Evolutionary conservation across 1,140 invertebrate genomes (phyloP).

Genomic region (Drosophila arizonae): DNA sequence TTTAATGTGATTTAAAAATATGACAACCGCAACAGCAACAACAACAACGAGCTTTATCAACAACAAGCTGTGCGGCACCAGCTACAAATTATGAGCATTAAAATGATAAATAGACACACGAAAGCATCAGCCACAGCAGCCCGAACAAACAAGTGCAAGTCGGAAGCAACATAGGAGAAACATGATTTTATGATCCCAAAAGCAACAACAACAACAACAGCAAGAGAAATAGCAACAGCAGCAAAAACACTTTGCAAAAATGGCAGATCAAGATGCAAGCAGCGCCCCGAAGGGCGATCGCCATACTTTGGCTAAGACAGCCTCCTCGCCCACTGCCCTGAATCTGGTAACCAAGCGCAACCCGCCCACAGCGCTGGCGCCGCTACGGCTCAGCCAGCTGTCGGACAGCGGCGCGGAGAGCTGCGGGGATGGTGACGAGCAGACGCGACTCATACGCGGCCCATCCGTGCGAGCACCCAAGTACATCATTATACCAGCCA

Average conservation of each 20-base stretch:
- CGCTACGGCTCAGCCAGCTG: slow-evolving; percentile 65
- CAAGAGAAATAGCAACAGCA: slow-evolving; percentile 2
- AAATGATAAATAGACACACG: slow-evolving; percentile 66
- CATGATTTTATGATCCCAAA: slow-evolving; percentile 67
- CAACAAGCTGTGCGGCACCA: slow-evolving; percentile 25
- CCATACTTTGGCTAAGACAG: slow-evolving; percentile 45
- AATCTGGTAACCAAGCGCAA: slow-evolving; percentile 47
- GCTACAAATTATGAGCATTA: slow-evolving; percentile 61
- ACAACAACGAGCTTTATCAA: slow-evolving; percentile 18
- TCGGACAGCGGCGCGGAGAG: slow-evolving; percentile 77
- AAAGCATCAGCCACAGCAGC: slow-evolving; percentile 25
- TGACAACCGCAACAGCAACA: slow-evolving; percentile 48
- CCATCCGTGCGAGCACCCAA: slow-evolving; percentile 70
- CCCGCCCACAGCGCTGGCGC: slow-evolving; percentile 39
- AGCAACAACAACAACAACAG: slow-evolving; percentile 15
- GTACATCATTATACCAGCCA: slow-evolving; percentile 77
- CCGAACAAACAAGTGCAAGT: slow-evolving; percentile 8
- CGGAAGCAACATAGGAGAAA: slow-evolving; percentile 38
- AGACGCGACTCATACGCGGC: slow-evolving; percentile 64
- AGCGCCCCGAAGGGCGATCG: slow-evolving; percentile 10
- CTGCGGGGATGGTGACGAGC: slow-evolving; percentile 71
- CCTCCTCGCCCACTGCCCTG: slow-evolving; percentile 55
- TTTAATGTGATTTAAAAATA: slow-evolving; percentile 75
- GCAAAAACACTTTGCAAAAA: slow-evolving; percentile 23
- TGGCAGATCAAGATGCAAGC: slow-evolving; percentile 41